Base-by-base conservation (phyloP, 2,797 vertebrate species). In the Sciurus vulgaris region DNA sequence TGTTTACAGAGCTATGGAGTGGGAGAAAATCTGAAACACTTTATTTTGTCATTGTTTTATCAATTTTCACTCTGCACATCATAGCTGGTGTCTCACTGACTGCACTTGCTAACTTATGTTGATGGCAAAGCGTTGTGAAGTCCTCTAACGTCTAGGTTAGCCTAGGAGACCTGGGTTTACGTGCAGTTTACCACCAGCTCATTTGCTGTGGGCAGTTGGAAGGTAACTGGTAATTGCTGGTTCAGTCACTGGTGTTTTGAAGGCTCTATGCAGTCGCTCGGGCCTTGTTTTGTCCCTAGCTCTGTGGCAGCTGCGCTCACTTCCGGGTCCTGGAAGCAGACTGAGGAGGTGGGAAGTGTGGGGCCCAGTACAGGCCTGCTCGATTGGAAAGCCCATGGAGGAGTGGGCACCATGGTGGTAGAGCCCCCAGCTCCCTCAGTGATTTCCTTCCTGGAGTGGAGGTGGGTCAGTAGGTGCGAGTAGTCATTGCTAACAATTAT, bases 301-400 rank as follows among this genome's bases (percentile, higher is more conserved):
- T 51, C 54, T 26, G 20, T 1, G 15, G 35, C 3, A 0, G 5
- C 26, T 18, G 0, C 8, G 63, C n/a, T 38, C 14, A 0, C 1
- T 5, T 22, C 20, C 15, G 3, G 2, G 35, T 1, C 0, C n/a
- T 1, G 4, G 54, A 24, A 5, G 44, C 35, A 20, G 18, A 10
- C 2, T 1, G 12, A 22, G 14, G 11, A 7, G 3, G 2, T 3
- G 3, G 24, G 33, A 14, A 8, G 1, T 11, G 11, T 10, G 87
- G 44, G 65, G 14, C 15, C 24, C 12, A 10, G 0, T 33, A 17
- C 3, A 28, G 10, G 30, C 5, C n/a, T 83, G 41, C 22, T 3
- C 1, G 7, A 3, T 20, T 6, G 12, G 54, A 26, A 49, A 47
- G 59, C 3, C 35, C 6, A 0, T 0, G 30, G 14, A 22, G 41